Base-by-base conservation (phyloP, 1,140 invertebrate genomes). In the Branchinecta lindahli region DNA sequence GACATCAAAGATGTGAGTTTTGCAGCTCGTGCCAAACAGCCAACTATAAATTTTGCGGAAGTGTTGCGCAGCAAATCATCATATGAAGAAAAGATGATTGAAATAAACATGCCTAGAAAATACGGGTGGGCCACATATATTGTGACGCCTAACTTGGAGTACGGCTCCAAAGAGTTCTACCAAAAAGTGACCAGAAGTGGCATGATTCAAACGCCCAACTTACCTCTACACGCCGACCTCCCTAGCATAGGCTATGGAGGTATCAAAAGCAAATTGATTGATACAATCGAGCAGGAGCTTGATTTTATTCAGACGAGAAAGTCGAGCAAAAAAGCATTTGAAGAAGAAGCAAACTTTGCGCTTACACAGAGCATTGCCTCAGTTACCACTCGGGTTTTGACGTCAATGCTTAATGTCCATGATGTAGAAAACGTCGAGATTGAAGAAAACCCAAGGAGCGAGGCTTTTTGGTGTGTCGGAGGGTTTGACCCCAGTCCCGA, bases 31-130 rank as follows among this genome's bases (percentile, higher is more conserved):
- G 52, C 52, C 2, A 61, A 20, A 61, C 1, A 15, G 18, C 52
- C 12, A 15, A 20, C 52, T 15, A 20, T 15, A 61, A 6, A 12
- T 61, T 61, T 61, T 61, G 52, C 52, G 18, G 6, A 61, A 15
- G 12, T 6, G 18, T 12, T 61, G 18, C 12, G 52, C 12, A 20
- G 18, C 4, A 61, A 61, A 47, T 80, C 84, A 66, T 89, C 88
- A 0, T 82, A 90, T 0, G 90, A 92, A 78, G 88, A 91, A 79
- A 93, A 93, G 77, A 80, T 89, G 69, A 85, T 89, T 66, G 87
- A 87, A 75, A 70, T 90, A 6, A 91, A 90, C 76, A 86, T 92
- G 83, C 86, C 87, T 8, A 82, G 83, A 67, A 90, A 87, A 77
- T 92, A 90, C 78, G 89, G 90, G 8, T 92, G 84, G 81, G 83